These are phyloP conservation scores for Emys orbicularis DNA, from an alignment of 2,797 vertebrate species.

Conservation along the genomic window DNA sequence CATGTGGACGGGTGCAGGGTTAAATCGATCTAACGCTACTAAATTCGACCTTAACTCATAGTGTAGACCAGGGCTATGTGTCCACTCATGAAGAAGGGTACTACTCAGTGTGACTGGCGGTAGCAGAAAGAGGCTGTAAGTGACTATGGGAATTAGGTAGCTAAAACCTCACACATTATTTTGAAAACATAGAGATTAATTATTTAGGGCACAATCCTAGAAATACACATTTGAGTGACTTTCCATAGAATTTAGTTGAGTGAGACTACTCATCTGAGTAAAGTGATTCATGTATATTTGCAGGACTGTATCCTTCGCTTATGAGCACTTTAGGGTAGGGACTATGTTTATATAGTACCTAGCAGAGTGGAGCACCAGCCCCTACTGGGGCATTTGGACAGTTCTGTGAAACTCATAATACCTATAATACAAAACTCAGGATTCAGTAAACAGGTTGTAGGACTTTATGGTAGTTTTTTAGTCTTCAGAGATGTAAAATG, in stretches of 20 bases:
- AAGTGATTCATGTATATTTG: neutral
- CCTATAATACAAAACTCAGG: neutral
- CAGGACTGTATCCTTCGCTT: neutral
- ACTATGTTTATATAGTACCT: neutral
- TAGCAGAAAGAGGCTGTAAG: neutral
- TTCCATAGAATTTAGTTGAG: neutral
- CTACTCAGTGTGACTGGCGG: neutral
- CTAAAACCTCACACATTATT: neutral
- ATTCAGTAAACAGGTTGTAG: neutral
- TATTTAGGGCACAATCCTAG: neutral
- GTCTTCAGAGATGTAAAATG: neutral
- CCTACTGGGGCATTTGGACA: neutral
- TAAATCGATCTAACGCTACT: too few relatives aligned
- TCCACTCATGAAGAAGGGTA: neutral
- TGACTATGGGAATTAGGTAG: neutral
- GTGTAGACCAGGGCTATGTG: neutral
- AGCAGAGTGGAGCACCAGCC: neutral
- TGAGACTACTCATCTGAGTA: neutral
- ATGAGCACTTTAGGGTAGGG: neutral
- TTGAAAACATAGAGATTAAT: neutral
- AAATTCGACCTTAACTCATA: too few relatives aligned
- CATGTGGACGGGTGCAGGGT: too few relatives aligned
- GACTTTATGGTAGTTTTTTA: neutral
- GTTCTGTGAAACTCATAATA: neutral
- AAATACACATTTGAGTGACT: neutral